These are phyloP conservation scores for Hyperoplus lanceolatus DNA, from an alignment of 2,797 vertebrate species.

Conservation along the genomic window DNA sequence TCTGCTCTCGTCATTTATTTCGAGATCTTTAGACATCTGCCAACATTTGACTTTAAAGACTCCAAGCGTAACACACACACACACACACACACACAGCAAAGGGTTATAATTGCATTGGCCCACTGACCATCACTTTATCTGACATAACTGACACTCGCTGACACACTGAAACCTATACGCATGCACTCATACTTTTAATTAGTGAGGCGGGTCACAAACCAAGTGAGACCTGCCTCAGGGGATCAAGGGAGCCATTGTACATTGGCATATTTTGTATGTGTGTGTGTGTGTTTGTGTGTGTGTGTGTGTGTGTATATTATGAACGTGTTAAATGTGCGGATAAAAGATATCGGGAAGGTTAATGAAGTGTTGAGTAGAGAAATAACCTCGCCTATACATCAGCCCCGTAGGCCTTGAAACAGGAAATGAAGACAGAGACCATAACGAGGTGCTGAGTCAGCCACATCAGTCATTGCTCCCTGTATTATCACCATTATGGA, in stretches of 20 bases:
- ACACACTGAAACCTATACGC: conserved; percentile 47
- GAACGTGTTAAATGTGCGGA: conserved; percentile 58
- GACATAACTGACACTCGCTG: conserved; percentile 34
- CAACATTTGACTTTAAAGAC: not conserved
- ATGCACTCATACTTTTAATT: conserved; percentile 58
- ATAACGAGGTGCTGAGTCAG: conserved; percentile 85
- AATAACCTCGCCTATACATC: conserved; percentile 85
- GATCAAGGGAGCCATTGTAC: conserved; percentile 57
- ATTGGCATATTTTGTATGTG: conserved; percentile 29
- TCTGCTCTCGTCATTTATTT: conserved; percentile 5
- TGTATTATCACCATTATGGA: conserved; percentile 69
- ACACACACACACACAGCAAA: conserved; percentile 9
- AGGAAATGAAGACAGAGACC: conserved; percentile 81
- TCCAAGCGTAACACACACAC: not conserved
- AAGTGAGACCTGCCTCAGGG: conserved; percentile 56
- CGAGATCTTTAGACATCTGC: not conserved
- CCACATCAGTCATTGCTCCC: conserved; percentile 77
- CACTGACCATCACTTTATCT: conserved; percentile 45
- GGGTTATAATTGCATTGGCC: conserved; percentile 25
- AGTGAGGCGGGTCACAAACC: conserved; percentile 51
- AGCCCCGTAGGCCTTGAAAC: conserved; percentile 78
- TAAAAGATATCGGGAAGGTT: conserved; percentile 71
- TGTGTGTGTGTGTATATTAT: conserved; percentile 30
- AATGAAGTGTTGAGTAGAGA: conserved; percentile 82
- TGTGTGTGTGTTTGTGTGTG: not conserved